Conservation (phyloP, 2,113 vertebrate species). For the Peucedramus taeniatus region DNA sequence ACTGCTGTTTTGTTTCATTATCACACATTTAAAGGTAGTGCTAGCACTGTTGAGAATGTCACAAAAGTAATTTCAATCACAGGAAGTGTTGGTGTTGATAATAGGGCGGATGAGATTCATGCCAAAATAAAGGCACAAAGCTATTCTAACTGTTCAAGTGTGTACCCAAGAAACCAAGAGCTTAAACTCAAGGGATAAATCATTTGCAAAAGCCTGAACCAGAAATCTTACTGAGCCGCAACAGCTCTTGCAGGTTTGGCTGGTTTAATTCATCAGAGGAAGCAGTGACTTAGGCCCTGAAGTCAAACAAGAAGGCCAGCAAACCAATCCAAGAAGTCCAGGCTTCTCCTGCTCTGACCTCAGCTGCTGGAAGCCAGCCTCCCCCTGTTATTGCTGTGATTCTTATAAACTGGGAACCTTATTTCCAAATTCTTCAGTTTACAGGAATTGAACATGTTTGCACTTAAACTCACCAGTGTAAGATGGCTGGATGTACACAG, state of each 20-base stretch:
- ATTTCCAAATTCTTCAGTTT: not conserved
- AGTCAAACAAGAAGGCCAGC: not conserved
- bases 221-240: not conserved
- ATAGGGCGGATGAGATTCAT: not conserved
- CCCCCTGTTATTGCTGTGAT: not conserved
- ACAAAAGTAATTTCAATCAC: constrained; percentile 17
- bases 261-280: not conserved
- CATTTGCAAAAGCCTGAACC: not conserved
- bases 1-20: not conserved
- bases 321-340: not conserved
- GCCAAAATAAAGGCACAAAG: constrained; percentile 27
- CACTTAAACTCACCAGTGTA: not conserved
- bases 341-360: not conserved
- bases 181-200: not conserved
- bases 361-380: not conserved
- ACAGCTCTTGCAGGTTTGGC: not conserved
- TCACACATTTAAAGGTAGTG: not conserved
- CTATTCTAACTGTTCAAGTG: not conserved
- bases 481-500: not conserved
- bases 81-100: constrained; percentile 38
- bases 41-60: not conserved
- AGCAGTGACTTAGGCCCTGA: not conserved
- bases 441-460: not conserved
- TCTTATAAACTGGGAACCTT: not conserved
- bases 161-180: not conserved